Evolutionary conservation across 2,888 invertebrate genomes (phyloP).

Genomic region (Coelopa pilipes): DNA sequence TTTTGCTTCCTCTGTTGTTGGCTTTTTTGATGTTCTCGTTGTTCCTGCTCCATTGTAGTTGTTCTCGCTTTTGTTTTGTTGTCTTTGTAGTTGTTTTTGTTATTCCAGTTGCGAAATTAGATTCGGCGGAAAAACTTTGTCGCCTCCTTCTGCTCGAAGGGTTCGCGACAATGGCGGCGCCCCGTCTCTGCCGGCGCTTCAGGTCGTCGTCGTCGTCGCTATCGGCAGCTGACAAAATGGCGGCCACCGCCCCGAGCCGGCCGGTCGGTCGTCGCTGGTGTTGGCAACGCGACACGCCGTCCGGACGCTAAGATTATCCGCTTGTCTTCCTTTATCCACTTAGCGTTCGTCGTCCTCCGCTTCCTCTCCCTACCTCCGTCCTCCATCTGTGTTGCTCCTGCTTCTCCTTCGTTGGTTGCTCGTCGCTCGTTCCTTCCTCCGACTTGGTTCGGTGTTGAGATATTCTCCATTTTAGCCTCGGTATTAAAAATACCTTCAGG

Average conservation of each 20-base stretch:
- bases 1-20: background rate
- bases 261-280: background rate
- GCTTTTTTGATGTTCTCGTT: background rate
- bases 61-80: constrained; percentile 20
- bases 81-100: background rate
- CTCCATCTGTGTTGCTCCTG: background rate
- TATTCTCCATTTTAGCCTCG: background rate
- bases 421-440: too few species aligned
- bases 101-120: constrained; percentile 22
- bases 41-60: constrained; percentile 1
- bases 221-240: constrained; percentile 21
- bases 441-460: too few species aligned
- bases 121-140: constrained; percentile 27
- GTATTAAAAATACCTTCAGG: background rate
- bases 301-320: constrained; percentile 13
- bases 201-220: constrained; percentile 4
- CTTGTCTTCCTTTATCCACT: constrained; percentile 29
- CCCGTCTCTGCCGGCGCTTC: constrained; percentile 19
- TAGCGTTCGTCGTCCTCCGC: constrained; percentile 20
- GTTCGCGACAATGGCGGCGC: background rate
- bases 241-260: too few species aligned
- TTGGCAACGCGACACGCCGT: background rate
- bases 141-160: constrained; percentile 6
- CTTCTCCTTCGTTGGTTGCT: background rate
- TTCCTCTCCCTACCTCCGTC: background rate